phyloP scores from a whole-genome alignment of 2,797 vertebrate species.

The Eulemur mongoz region DNA sequence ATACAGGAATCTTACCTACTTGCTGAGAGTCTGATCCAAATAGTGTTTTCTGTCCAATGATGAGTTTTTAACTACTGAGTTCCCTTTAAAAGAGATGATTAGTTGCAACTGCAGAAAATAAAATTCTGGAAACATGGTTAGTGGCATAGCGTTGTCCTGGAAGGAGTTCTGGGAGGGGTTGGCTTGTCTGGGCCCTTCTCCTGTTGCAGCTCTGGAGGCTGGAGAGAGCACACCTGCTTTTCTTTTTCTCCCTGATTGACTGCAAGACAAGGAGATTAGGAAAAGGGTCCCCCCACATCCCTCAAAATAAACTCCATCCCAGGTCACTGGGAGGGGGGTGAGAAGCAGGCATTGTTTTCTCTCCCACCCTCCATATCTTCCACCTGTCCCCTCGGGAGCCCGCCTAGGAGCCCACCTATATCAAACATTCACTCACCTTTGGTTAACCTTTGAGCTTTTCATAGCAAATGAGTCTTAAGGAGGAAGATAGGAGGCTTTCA shows the following conservation, averaged over 20 bases:
- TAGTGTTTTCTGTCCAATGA: neutral
- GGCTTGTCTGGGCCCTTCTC: neutral
- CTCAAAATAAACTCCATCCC: neutral
- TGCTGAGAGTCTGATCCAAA: neutral
- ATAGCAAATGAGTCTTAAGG: slow-evolving; percentile 59
- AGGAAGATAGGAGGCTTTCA: slow-evolving; percentile 53
- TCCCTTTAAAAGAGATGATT: neutral
- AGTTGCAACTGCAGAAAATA: neutral
- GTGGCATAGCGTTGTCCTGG: neutral
- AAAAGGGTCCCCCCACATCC: neutral
- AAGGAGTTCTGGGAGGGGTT: neutral
- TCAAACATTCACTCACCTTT: slow-evolving; percentile 63
- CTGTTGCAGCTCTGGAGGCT: neutral
- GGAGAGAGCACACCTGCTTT: slow-evolving; percentile 32
- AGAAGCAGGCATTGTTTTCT: slow-evolving; percentile 29
- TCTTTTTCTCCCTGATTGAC: neutral
- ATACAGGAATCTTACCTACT: neutral
- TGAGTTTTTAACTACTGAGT: neutral
- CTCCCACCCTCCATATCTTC: slow-evolving; percentile 9
- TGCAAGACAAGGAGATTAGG: neutral
- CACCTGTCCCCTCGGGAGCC: slow-evolving; percentile 61
- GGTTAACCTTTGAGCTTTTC: slow-evolving; percentile 60
- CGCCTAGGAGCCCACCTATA: neutral
- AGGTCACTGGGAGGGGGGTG: slow-evolving; percentile 3
- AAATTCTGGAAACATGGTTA: neutral